Conservation (phyloP, 2,113 vertebrate genomes). For the Dermatemys mawii region DNA sequence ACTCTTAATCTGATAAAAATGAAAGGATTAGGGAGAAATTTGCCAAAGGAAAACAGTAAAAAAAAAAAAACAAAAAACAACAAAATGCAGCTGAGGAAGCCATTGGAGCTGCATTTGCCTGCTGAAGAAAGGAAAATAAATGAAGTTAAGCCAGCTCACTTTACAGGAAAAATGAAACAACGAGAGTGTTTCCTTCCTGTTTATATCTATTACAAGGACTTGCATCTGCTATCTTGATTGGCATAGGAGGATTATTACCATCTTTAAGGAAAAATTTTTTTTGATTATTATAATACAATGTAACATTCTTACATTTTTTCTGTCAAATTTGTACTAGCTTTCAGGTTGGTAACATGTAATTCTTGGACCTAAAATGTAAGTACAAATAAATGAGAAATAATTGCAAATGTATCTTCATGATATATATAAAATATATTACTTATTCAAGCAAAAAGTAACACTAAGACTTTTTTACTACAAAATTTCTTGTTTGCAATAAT, state of each 20-base stretch:
- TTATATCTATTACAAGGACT: not conserved
- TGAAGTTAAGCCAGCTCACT: not conserved
- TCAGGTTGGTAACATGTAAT: not conserved
- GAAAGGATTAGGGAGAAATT: not conserved
- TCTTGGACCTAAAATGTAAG: slow-evolving; percentile 56
- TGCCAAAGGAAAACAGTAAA: not conserved
- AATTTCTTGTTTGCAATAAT: not conserved
- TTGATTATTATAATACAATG: not conserved
- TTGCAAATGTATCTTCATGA: not conserved
- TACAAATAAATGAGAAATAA: not conserved
- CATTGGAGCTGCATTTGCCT: not conserved
- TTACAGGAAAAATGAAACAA: not conserved
- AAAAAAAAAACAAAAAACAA: not conserved
- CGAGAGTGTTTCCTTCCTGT: not conserved
- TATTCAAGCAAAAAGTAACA: not conserved
- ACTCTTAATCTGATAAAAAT: not conserved
- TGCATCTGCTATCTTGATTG: not conserved
- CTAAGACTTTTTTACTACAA: not conserved
- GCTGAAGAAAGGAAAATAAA: not conserved
- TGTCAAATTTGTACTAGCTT: not conserved
- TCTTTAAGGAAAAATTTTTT: not conserved
- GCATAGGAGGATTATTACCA: not conserved
- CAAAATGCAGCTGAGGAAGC: not conserved
- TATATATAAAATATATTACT: not conserved
- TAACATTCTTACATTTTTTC: slow-evolving; percentile 50